Base-by-base conservation (phyloP, 2,888 invertebrate genomes). In the Malachius bipustulatus region DNA sequence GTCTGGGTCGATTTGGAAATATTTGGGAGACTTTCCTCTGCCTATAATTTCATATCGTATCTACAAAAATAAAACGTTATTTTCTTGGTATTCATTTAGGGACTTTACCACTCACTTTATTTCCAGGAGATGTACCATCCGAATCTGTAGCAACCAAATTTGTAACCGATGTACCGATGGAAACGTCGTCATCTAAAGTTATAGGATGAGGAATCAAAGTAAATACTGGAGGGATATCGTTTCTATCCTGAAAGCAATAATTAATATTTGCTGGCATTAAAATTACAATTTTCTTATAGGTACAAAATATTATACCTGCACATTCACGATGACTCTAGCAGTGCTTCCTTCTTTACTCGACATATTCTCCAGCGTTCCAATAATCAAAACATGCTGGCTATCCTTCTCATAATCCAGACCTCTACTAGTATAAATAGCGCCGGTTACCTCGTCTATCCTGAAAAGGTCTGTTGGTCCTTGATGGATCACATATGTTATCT, bases 171-270 rank as follows among this genome's bases (percentile, higher is more conserved):
- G 81, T 79, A 12, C 90, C 89, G 38, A 89, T 82, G 0, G 83
- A 70, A 0, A 82, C 77, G 19, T 85, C 80, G 51, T 88, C 89
- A 49, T 85, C 84, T 8, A 90, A 65, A 0, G 84, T 82, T 2
- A 89, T 75, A 0, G 89, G 85, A 34, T 82, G 77, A 0, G 85
- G 80, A 0, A 84, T 75, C 1, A 82, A 76, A 0, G 83, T 81
- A 59, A 90, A 90, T 33, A 87, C 78, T 4, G 90, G 90, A 0
- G 87, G 77, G 47, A 87, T 81, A 61, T 91, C 89, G 59, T 90
- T 90, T 44, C 81, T 76, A 57, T 90, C 90, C 73, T 85, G 0
- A 52, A 63, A 47, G 42, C 43, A 36, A 41, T 26, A 16, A 8
- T 19, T 16, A 19, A 33, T 34, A 13, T 30, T 35, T 8, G 24